These are phyloP conservation scores for Meandrusa payeni DNA, from an alignment of 2,888 invertebrate genomes.

Conservation along the genomic window DNA sequence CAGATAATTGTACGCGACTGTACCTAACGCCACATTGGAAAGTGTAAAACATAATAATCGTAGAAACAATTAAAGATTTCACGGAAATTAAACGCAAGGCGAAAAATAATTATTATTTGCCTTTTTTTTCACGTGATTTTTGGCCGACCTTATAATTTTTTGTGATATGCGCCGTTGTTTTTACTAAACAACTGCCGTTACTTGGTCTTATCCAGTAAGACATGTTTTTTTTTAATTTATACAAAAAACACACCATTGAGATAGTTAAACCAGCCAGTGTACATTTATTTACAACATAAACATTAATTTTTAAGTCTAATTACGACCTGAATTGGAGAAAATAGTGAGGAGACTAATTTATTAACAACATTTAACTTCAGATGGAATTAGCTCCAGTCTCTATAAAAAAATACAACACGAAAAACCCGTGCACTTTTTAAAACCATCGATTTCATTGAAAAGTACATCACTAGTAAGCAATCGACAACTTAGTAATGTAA, in stretches of 20 bases:
- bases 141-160: conserved; percentile 21
- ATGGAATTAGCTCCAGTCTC: too few species aligned
- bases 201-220: not conserved
- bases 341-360: too few species aligned
- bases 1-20: too few species aligned
- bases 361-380: too few species aligned
- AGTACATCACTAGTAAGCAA: conserved; percentile 47
- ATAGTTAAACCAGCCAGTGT: not conserved
- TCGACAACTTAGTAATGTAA: conserved; percentile 34
- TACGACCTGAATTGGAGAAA: too few species aligned
- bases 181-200: too few species aligned
- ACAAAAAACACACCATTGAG: not conserved
- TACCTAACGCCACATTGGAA: conserved; percentile 15
- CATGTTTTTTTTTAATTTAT: conserved; percentile 12
- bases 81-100: conserved; percentile 16
- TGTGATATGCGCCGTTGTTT: conserved; percentile 2
- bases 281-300: not conserved
- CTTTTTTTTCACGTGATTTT: conserved; percentile 18
- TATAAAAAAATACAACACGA: too few species aligned
- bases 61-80: conserved; percentile 20
- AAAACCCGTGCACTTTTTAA: too few species aligned
- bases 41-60: conserved; percentile 21
- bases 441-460: not conserved
- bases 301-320: too few species aligned
- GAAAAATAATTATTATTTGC: conserved; percentile 17